Percentiles rank a stretch among this genome's conserved stretches.
phyloP scores from a whole-genome alignment of 30 jellyfish, hydroid and myxozoan genomes.

The Hydractinia echinata region DNA sequence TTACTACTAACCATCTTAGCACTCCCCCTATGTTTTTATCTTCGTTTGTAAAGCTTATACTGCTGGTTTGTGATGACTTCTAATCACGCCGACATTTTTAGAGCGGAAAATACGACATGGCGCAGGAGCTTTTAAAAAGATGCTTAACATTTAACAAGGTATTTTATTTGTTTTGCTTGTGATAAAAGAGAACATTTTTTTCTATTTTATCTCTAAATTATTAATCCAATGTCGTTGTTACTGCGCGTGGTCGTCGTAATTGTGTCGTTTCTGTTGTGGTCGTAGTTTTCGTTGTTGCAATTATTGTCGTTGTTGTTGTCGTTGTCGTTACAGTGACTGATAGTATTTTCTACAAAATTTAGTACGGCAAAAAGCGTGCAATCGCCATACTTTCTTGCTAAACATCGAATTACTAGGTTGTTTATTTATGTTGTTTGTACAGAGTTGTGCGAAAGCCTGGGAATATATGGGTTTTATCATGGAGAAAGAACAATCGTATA shows the following conservation, averaged over 20 bases:
- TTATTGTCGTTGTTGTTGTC: no score
- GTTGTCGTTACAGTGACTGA: no score
- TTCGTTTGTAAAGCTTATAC: background rate
- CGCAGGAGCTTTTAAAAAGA: conserved; percentile 73
- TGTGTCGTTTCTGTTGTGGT: no score
- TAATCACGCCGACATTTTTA: conserved; percentile 18
- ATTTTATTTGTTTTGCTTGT: background rate
- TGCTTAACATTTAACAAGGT: conserved; percentile 87
- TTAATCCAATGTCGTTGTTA: no score
- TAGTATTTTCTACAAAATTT: no score
- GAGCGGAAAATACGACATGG: conserved; percentile 96
- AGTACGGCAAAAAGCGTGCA: no score
- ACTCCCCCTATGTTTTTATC: background rate
- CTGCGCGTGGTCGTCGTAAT: no score
- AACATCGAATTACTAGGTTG: no score
- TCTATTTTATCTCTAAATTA: background rate
- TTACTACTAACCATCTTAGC: background rate
- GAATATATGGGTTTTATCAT: conserved; percentile 94
- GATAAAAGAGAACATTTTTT: background rate
- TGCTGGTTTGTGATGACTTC: background rate
- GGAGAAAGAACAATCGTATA: conserved; percentile 96
- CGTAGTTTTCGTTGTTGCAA: no score
- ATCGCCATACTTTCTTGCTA: no score
- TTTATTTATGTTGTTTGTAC: background rate
- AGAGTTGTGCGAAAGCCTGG: conserved; percentile 99